phyloP scores from a whole-genome alignment of 2,113 vertebrate species.

The Oryzias javanicus region DNA sequence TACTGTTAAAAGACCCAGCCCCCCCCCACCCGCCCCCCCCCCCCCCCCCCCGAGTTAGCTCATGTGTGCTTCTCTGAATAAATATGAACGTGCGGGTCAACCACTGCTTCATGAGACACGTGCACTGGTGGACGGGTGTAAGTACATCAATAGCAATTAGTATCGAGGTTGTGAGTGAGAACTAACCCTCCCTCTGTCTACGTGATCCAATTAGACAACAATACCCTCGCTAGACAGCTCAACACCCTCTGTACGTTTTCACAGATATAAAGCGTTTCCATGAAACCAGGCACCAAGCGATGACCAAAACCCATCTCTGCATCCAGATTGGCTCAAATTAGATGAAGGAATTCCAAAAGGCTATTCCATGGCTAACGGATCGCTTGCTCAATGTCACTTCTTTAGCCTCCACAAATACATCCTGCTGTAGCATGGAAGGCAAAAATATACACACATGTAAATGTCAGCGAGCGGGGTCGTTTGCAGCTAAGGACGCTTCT shows the following conservation, averaged over 20 bases:
- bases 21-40: too few relatives aligned
- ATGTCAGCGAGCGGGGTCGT: slow-evolving; percentile 41
- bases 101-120: slow-evolving; percentile 2
- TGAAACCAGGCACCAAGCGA: neutral
- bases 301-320: neutral
- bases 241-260: slow-evolving; percentile 62
- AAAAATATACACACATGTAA: slow-evolving; percentile 64
- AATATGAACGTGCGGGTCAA: slow-evolving; percentile 12
- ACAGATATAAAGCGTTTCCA: neutral
- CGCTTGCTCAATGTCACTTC: slow-evolving; percentile 27
- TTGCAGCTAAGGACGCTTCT: slow-evolving; percentile 36
- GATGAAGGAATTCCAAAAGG: slow-evolving; percentile 19
- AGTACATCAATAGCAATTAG: slow-evolving; percentile 12
- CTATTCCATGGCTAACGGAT: slow-evolving; percentile 24
- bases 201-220: slow-evolving; percentile 78
- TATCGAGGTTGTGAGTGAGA: slow-evolving; percentile 13
- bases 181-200: slow-evolving; percentile 37
- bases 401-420: slow-evolving; percentile 29
- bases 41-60: too few relatives aligned
- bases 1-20: too few relatives aligned
- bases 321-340: slow-evolving; percentile 18
- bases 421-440: slow-evolving; percentile 40
- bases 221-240: slow-evolving; percentile 65
- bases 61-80: slow-evolving; percentile 2
- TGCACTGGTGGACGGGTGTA: neutral